A percentile compares a stretch with the other conserved stretches of the same genome.
Evolutionary conservation across 2,797 vertebrate species (phyloP).

Genomic region (Neostethus bicornis): DNA sequence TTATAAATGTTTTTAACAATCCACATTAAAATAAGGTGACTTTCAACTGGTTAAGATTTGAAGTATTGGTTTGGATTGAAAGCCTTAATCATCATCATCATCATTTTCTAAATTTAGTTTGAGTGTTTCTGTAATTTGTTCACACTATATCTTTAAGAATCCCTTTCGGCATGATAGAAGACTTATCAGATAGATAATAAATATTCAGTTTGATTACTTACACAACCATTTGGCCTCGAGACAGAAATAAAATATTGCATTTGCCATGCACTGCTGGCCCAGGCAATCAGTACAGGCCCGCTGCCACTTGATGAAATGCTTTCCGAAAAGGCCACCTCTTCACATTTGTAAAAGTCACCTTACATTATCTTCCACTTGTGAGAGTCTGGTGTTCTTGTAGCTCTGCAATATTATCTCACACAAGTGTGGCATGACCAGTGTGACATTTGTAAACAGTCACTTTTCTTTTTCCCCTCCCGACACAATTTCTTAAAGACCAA

Average conservation of each 20-base stretch:
- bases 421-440: slow-evolving; percentile 59
- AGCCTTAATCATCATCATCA: background rate
- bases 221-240: slow-evolving; percentile 31
- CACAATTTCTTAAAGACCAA: slow-evolving; percentile 44
- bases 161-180: background rate
- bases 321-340: slow-evolving; percentile 76
- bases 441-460: slow-evolving; percentile 75
- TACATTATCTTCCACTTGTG: slow-evolving; percentile 62
- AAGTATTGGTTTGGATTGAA: no score
- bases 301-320: slow-evolving; percentile 62
- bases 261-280: slow-evolving; percentile 31
- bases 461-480: slow-evolving; percentile 42
- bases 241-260: slow-evolving; percentile 21
- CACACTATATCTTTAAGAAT: slow-evolving; percentile 1
- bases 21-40: no score
- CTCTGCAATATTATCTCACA: slow-evolving; percentile 62
- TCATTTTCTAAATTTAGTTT: background rate
- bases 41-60: no score
- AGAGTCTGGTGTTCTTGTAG: slow-evolving; percentile 45
- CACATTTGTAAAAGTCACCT: slow-evolving; percentile 75
- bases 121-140: background rate
- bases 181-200: slow-evolving; percentile 9
- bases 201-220: slow-evolving; percentile 42
- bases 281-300: slow-evolving; percentile 44
- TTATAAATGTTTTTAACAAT: no score